Base-by-base conservation (phyloP, 2,888 invertebrate genomes). In the Tipula lateralis region DNA sequence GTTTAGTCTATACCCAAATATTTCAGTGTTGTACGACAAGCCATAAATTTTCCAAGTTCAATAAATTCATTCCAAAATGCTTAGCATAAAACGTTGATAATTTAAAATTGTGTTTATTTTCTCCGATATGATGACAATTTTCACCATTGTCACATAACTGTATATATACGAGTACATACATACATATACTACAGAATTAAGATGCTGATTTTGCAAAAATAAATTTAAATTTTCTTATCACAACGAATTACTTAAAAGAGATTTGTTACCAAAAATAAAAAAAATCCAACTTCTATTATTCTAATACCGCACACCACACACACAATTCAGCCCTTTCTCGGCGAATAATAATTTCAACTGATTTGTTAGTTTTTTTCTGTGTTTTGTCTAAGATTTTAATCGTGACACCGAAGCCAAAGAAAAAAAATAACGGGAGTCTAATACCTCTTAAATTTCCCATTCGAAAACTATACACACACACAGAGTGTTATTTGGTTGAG, bases 191-290 rank as follows among this genome's bases (percentile, higher is more conserved):
- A 2, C 1, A 24, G 66, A 66, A 66, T 66, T 66, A 66, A 66
- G 66, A 66, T 24, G 66, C 66, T 66, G 66, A 66, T 24, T 66
- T 66, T 66, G 24, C 66, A 66, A 66, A 66, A 66, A 66, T 66
- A 66, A 66, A 66, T 66, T 66, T 66, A 66, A 66, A 66, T 66
- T 66, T 66, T 66, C 66, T 66, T 66, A 66, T 66, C 66, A 66
- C 66, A 24, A 24, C 24, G 66, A 66, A 66, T 66, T 66, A 66
- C 66, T 66, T 66, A 66, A 66, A 66, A 66, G 24, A 66, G 66
- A 66, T 66, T 66, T 66, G 66, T 66, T 9, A 66, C 66, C 66
- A 24, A 66, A 19, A 36, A 44, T n/a, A 39, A 39, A 39, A n/a
- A 44, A 44, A 44, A 44, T 44, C 24, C 24, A 66, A 24, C 66